Conservation (phyloP, 2,888 invertebrate genomes). For the Acronicta psi region DNA sequence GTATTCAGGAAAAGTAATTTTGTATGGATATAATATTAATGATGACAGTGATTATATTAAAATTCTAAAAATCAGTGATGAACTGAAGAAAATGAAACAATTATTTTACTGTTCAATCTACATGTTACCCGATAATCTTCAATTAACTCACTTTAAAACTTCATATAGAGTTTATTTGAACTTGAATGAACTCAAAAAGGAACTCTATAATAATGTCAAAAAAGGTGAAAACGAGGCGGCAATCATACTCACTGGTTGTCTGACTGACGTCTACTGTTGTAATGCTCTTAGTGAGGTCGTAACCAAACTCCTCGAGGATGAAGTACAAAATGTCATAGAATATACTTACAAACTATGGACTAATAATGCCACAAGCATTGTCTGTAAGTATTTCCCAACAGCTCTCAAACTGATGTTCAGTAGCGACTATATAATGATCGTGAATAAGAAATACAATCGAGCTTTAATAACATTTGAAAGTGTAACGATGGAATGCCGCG, state of each 20-base stretch:
- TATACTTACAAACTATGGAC: slow-evolving; percentile 22
- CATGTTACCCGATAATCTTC: slow-evolving; percentile 15
- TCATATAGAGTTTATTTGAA: slow-evolving; percentile 12
- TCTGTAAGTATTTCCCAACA: slow-evolving; percentile 19
- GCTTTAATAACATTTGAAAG: slow-evolving; percentile 16
- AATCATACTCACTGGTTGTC: slow-evolving; percentile 13
- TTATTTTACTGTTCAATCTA: slow-evolving; percentile 29
- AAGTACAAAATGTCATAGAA: neutral
- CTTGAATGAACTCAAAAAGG: slow-evolving; percentile 14
- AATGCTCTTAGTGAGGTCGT: slow-evolving; percentile 14
- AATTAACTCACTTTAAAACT: neutral
- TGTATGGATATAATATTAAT: neutral
- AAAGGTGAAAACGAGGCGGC: slow-evolving; percentile 24
- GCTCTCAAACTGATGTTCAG: slow-evolving; percentile 20
- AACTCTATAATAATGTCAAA: slow-evolving; percentile 1
- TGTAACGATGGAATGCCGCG: neutral
- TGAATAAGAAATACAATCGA: slow-evolving; percentile 10
- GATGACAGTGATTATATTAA: fast-evolving
- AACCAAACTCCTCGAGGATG: slow-evolving; percentile 13
- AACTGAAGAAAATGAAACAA: slow-evolving; percentile 11
- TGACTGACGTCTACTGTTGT: slow-evolving; percentile 3
- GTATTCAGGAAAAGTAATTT: slow-evolving; percentile 21
- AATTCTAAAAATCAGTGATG: neutral
- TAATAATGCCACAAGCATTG: slow-evolving; percentile 7
- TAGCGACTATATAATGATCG: slow-evolving; percentile 13